Conservation (phyloP, 1,140 invertebrate species). For the Drosophila varians region DNA sequence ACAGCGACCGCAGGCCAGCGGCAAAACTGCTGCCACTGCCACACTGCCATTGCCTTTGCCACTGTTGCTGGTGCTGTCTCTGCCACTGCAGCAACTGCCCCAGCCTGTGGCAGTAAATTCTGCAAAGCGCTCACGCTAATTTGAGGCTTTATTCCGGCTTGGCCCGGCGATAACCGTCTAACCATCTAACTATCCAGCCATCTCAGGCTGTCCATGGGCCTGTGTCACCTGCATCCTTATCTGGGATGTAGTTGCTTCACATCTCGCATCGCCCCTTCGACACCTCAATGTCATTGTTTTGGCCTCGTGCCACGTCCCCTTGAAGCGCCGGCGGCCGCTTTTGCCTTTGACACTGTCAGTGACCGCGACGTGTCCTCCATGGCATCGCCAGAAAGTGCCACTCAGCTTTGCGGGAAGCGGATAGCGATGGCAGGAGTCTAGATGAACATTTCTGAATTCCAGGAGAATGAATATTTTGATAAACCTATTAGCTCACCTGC, state of each 20-base stretch:
- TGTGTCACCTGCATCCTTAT: constrained; percentile 41
- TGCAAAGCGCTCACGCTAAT: constrained; percentile 41
- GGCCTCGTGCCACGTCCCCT: constrained; percentile 22
- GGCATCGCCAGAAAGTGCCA: constrained; percentile 1
- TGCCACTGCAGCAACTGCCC: not conserved
- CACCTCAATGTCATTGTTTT: constrained; percentile 44
- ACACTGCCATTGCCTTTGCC: not conserved
- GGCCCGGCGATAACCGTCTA: constrained; percentile 22
- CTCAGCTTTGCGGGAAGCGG: not conserved
- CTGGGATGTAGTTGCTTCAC: constrained; percentile 22
- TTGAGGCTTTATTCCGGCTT: constrained; percentile 42
- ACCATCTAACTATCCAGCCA: constrained; percentile 8
- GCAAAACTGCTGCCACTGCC: constrained; percentile 17
- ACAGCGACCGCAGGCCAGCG: constrained; percentile 49
- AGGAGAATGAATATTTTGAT: not conserved
- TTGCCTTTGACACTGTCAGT: constrained; percentile 55
- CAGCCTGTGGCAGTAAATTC: constrained; percentile 22
- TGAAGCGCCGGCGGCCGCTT: constrained; percentile 18
- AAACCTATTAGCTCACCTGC: not conserved
- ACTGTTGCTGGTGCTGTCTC: not conserved
- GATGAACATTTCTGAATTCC: not conserved
- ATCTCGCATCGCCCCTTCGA: constrained; percentile 15
- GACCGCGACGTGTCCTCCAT: constrained; percentile 31
- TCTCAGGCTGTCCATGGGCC: constrained; percentile 6
- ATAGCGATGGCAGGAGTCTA: not conserved